Evolutionary conservation across 2,797 vertebrate genomes (phyloP).

Genomic region (Rhabdomys pumilio): DNA sequence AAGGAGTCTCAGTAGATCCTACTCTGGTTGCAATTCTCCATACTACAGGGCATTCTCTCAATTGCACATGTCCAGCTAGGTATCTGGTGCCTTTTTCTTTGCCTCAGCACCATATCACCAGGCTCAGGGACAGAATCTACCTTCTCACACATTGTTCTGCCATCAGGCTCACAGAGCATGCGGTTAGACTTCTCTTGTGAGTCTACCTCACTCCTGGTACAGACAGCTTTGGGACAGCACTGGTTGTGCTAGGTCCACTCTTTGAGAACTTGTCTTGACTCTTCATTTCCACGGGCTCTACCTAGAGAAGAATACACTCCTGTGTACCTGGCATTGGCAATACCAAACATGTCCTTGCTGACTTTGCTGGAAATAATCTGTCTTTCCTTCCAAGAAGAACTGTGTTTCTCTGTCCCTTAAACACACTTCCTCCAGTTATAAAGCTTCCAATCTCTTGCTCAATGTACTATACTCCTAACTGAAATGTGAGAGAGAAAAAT

Average conservation of each 20-base stretch:
- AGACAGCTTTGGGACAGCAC: not conserved
- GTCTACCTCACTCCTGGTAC: not conserved
- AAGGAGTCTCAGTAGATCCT: not conserved
- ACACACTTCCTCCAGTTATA: not conserved
- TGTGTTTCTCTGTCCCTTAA: not conserved
- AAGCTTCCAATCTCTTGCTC: not conserved
- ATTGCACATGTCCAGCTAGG: too few relatives aligned
- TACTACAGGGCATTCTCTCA: not conserved
- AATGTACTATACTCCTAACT: not conserved
- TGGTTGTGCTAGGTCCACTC: not conserved
- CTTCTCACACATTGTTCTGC: fast-evolving
- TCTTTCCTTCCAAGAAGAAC: not conserved
- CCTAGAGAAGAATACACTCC: not conserved
- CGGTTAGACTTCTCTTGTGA: not conserved
- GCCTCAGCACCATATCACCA: not conserved
- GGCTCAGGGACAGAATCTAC: not conserved
- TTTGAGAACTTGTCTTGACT: not conserved
- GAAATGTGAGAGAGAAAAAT: constrained; percentile 29
- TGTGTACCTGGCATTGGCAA: not conserved
- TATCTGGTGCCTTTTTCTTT: not conserved
- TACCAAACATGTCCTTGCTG: not conserved
- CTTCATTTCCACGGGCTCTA: not conserved
- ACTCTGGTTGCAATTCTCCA: not conserved
- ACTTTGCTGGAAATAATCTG: not conserved
- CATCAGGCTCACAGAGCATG: not conserved